Evolutionary conservation across 1,140 invertebrate genomes (phyloP).

Genomic region (Mya arenaria): DNA sequence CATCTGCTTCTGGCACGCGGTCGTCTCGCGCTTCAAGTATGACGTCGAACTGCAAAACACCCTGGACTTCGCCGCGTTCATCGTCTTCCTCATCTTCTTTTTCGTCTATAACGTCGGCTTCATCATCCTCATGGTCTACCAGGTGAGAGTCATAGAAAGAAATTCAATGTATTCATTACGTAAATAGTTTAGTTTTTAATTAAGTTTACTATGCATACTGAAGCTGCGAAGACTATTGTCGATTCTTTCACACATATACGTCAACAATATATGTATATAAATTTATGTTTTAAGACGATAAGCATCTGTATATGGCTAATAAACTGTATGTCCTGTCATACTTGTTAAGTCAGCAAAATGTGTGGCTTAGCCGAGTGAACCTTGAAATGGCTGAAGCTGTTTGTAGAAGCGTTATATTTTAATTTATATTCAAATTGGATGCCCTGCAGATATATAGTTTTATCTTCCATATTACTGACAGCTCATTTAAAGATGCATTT

Average conservation of each 20-base stretch:
- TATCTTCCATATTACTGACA: not conserved
- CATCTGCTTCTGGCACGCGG: constrained; percentile 75
- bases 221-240: not conserved
- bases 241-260: not conserved
- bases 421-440: not conserved
- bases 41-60: constrained; percentile 6
- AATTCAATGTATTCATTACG: not conserved
- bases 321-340: not conserved
- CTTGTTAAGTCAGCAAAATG: no score
- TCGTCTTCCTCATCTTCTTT: constrained; percentile 57
- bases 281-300: not conserved
- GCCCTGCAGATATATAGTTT: not conserved
- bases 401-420: not conserved
- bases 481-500: no score
- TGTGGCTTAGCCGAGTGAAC: no score
- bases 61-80: constrained; percentile 62
- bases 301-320: not conserved
- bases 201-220: not conserved
- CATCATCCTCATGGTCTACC: constrained; percentile 35
- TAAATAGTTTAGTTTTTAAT: not conserved
- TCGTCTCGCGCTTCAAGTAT: constrained; percentile 57
- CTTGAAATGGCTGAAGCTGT: not conserved
- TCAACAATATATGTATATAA: not conserved
- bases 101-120: constrained; percentile 59
- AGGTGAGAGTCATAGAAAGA: constrained; percentile 24